Percentiles rank a stretch among this genome's conserved stretches.
Evolutionary conservation across 2,113 vertebrate species (phyloP).

Genomic region (Fregata magnificens): DNA sequence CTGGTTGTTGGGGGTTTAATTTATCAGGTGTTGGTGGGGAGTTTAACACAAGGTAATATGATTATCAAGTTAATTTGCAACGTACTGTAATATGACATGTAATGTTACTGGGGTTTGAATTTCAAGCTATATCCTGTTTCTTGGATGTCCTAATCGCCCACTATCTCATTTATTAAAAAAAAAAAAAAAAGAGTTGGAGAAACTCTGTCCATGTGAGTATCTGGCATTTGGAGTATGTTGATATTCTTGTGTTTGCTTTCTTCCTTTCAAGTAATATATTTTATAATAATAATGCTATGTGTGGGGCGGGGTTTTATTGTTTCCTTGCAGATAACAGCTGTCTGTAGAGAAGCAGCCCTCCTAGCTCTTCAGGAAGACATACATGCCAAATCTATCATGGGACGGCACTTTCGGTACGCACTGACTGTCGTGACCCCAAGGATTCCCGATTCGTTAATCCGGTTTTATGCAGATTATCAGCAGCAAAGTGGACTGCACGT

Average conservation of each 20-base stretch:
- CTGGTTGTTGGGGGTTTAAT: neutral
- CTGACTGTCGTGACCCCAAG: conserved; percentile 84
- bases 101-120: neutral
- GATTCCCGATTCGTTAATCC: conserved; percentile 86
- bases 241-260: neutral
- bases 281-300: neutral
- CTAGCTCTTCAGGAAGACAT: conserved; percentile 93
- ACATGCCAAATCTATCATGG: conserved; percentile 71
- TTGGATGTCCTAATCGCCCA: neutral
- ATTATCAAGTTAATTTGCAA: conserved; percentile 1
- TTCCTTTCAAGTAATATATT: neutral
- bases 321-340: conserved; percentile 85
- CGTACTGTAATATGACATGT: neutral
- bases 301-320: conserved; percentile 14
- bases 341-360: conserved; percentile 93
- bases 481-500: conserved; percentile 77
- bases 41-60: conserved; percentile 3
- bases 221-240: neutral
- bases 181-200: neutral
- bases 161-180: neutral
- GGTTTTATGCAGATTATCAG: conserved; percentile 87
- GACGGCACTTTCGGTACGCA: conserved; percentile 82
- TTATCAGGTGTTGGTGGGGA: neutral
- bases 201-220: neutral
- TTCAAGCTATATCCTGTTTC: neutral